A percentile compares a stretch with the other conserved stretches of the same genome.
These are phyloP conservation scores for Lasioglossum baleicum DNA, from an alignment of 1,140 invertebrate genomes.

Conservation along the genomic window DNA sequence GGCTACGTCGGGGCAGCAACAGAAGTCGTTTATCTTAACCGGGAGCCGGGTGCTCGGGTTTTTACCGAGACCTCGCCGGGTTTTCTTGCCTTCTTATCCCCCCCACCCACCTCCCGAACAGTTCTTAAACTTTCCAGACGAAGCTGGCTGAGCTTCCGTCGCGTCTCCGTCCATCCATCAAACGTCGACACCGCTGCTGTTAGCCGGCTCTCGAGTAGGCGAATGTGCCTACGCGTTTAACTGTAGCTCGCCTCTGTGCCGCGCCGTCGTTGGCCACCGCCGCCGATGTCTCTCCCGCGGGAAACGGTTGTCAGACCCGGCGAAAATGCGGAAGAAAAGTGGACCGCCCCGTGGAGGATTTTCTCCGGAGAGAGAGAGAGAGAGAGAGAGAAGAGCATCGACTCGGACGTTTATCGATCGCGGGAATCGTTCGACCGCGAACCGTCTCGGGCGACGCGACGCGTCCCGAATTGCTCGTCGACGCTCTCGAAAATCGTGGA, in stretches of 20 bases:
- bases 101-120: neutral
- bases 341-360: slow-evolving; percentile 44
- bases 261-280: too few species aligned
- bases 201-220: neutral
- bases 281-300: slow-evolving; percentile 1
- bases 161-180: slow-evolving; percentile 50
- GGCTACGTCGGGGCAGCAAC: neutral
- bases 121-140: slow-evolving; percentile 25
- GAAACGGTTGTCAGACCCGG: slow-evolving; percentile 55
- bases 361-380: slow-evolving; percentile 13
- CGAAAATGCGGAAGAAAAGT: slow-evolving; percentile 57
- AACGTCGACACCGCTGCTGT: neutral
- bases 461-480: slow-evolving; percentile 2
- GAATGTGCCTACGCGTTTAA: slow-evolving; percentile 40
- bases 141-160: slow-evolving; percentile 7
- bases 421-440: slow-evolving; percentile 27
- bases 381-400: neutral
- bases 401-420: slow-evolving; percentile 49
- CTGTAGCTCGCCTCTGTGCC: neutral
- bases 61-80: neutral
- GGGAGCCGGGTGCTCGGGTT: neutral
- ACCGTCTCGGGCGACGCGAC: neutral
- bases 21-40: neutral
- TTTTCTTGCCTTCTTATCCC: neutral
- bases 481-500: neutral